Evolutionary conservation across 1,140 invertebrate species (phyloP), one percentile per base, ranked within the genome.

Genomic region (Trissolcus basalis): DNA sequence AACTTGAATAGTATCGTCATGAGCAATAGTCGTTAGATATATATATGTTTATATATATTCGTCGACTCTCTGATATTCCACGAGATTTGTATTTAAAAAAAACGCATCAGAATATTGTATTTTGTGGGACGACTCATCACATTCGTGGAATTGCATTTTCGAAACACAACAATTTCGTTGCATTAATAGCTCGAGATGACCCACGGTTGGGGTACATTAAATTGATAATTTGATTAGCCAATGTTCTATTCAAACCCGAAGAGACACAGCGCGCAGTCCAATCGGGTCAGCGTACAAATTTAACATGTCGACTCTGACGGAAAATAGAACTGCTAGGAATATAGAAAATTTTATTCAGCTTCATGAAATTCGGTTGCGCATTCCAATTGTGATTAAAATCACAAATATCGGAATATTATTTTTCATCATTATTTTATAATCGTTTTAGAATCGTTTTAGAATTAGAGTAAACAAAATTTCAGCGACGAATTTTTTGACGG

Each of bases 191-290:
- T 27, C 19, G 19, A 27, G 19, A 27, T 27, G 19, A 27, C 19
- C 19, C 35, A 50, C 15, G 19, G 4, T 53, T 45, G 33, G 56
- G 15, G 5, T 43, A 55, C 58, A 61, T 61, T 56, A 70, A 56
- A 55, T 70, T 61, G 51, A 70, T 61, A 70, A 70, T 70, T 61
- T 70, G 58, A 70, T 70, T 70, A 70, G 45, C 36, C 51, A 56
- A 56, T 70, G 56, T 69, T 54, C 49, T 69, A 60, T 60, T 69
- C 65, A 54, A 60, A 54, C 50, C 56, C 72, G 71, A 77, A 71
- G 71, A 72, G 60, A 69, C 76, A 58, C 12, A 64, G 70, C 79
- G 79, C 76, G 77, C 78, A 78, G 80, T 69, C 65, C 65, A 69
- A 69, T 69, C 55, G 65, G 65, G 65, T 69, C 65, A 60, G 58